Evolutionary conservation across 2,113 vertebrate species (phyloP).

Genomic region (Tringa solitaria): DNA sequence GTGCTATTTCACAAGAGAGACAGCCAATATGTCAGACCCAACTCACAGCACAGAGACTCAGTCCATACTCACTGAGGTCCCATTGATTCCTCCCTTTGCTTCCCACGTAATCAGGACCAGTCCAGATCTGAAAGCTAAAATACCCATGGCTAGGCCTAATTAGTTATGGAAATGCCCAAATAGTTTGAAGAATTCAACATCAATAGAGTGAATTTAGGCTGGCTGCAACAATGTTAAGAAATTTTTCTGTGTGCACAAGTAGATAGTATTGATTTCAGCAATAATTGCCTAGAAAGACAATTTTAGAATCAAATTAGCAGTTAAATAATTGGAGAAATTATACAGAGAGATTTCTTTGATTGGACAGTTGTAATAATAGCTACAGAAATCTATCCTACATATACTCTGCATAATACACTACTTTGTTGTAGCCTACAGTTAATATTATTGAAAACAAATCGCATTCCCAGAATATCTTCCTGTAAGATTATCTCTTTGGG

Average conservation of each 20-base stretch:
- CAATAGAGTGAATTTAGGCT: background rate
- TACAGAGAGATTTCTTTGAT: background rate
- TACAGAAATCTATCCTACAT: background rate
- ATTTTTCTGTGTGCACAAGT: background rate
- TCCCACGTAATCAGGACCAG: background rate
- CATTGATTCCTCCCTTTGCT: background rate
- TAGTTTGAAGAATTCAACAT: background rate
- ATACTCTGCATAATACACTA: background rate
- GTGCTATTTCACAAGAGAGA: background rate
- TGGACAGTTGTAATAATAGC: background rate
- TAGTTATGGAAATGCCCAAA: background rate
- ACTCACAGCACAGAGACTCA: rapidly evolving
- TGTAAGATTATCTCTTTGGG: background rate
- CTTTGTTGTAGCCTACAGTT: background rate
- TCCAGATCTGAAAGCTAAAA: background rate
- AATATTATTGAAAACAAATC: background rate
- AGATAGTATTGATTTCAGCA: background rate
- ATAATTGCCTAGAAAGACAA: background rate
- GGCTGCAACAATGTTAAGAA: background rate
- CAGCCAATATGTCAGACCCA: background rate
- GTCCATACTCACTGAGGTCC: too few species aligned
- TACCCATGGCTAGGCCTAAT: background rate
- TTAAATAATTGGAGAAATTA: slow-evolving; percentile 14
- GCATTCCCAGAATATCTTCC: rapidly evolving
- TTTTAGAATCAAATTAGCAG: slow-evolving; percentile 34